phyloP scores from a whole-genome alignment of 2,797 vertebrate species.

The Catamblyrhynchus diadema region DNA sequence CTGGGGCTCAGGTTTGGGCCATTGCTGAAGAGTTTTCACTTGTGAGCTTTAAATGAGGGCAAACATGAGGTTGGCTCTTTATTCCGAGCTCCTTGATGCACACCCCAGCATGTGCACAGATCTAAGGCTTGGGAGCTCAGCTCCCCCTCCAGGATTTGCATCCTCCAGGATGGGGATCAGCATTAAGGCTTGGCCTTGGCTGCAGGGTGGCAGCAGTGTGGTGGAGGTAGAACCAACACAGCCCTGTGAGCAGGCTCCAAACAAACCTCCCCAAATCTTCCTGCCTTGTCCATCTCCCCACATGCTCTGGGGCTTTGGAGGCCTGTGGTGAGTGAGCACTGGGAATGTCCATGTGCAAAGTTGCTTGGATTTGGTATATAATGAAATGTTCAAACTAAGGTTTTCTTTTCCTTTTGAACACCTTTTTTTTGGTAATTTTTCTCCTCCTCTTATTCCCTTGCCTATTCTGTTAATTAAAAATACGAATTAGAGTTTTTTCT shows the following conservation, averaged over 20 bases:
- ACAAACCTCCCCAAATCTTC: background rate
- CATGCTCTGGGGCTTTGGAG: background rate
- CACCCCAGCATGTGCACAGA: fast-evolving
- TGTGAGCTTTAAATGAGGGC: background rate
- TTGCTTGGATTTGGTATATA: background rate
- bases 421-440: background rate
- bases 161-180: background rate
- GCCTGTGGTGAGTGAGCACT: background rate
- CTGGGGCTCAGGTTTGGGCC: background rate
- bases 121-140: background rate
- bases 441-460: background rate
- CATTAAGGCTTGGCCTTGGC: background rate
- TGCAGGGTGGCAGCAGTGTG: background rate
- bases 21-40: background rate
- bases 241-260: background rate
- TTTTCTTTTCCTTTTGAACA: background rate
- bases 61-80: fast-evolving
- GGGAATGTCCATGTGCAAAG: background rate
- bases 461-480: background rate
- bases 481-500: background rate
- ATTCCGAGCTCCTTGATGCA: background rate
- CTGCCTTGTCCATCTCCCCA: background rate
- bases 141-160: background rate
- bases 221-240: background rate
- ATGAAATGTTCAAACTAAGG: background rate